Conservation (phyloP, 2,797 vertebrate genomes). For the Galago senegalensis region DNA sequence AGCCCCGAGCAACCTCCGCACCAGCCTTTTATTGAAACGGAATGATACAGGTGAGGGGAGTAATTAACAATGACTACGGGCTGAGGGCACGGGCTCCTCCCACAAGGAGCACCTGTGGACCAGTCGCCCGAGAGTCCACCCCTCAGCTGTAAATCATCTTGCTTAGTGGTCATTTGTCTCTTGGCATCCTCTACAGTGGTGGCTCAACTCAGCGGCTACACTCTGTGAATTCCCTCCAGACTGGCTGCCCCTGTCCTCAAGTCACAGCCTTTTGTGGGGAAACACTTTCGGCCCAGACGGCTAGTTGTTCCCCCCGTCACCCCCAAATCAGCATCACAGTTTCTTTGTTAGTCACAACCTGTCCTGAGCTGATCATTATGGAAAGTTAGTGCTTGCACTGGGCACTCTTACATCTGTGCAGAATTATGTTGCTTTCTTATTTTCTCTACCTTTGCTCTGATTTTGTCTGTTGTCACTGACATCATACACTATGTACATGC, state of each 20-base stretch:
- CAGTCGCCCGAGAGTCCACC: no score
- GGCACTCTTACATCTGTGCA: neutral
- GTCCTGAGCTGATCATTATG: neutral
- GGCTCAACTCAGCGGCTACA: neutral
- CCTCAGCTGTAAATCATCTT: no score
- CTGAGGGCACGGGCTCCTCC: no score
- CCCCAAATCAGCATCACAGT: neutral
- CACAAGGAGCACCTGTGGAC: no score
- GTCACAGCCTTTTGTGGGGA: neutral
- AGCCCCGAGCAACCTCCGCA: no score
- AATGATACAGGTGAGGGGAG: no score
- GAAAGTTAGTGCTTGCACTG: neutral
- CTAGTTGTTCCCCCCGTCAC: neutral
- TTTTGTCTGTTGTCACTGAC: neutral
- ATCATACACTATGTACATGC: no score
- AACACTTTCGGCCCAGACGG: neutral
- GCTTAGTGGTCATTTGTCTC: no score
- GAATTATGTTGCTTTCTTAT: neutral
- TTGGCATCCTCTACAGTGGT: no score
- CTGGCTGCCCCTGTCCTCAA: neutral
- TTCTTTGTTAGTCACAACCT: neutral
- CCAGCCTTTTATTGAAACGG: no score
- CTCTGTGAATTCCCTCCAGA: neutral
- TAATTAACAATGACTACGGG: no score
- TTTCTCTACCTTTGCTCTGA: slow-evolving; percentile 28